A percentile compares a stretch with the other conserved stretches of the same genome.
phyloP scores from a whole-genome alignment of 2,888 invertebrate species.

The Altica lythri region DNA sequence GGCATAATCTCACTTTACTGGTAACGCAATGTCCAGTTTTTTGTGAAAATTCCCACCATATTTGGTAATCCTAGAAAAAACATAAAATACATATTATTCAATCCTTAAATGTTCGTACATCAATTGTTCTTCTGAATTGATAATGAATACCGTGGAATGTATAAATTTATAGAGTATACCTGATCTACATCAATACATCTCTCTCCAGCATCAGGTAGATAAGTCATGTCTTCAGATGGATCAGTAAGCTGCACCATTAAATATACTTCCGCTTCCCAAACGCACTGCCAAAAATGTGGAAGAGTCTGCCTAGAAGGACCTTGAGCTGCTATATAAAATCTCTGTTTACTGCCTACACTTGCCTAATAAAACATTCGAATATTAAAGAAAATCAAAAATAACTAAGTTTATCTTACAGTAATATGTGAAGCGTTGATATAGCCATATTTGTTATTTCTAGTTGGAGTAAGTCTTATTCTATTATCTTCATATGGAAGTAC shows the following conservation, averaged over 20 bases:
- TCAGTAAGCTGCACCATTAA: constrained; percentile 79
- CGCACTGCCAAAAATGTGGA: constrained; percentile 81
- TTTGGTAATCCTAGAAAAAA: constrained; percentile 64
- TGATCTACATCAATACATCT: constrained; percentile 69
- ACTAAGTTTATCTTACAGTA: constrained; percentile 62
- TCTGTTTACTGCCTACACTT: constrained; percentile 79
- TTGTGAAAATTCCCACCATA: constrained; percentile 72
- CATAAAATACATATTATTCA: constrained; percentile 5
- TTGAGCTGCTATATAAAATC: constrained; percentile 85
- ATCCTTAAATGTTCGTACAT: too few species aligned
- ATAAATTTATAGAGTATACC: too few species aligned
- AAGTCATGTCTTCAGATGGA: constrained; percentile 60
- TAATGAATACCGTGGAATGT: too few species aligned
- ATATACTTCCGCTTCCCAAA: constrained; percentile 86
- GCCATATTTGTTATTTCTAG: constrained; percentile 81
- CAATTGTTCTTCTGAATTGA: too few species aligned
- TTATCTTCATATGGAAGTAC: constrained; percentile 91
- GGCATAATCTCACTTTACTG: constrained; percentile 65
- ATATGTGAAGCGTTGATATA: constrained; percentile 94
- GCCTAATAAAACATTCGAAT: constrained; percentile 61
- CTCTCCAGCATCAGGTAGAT: constrained; percentile 65
- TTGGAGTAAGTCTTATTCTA: constrained; percentile 79
- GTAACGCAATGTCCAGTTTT: constrained; percentile 67
- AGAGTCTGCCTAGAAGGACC: constrained; percentile 67
- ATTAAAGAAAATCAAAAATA: constrained; percentile 12